These are phyloP conservation scores for Pomacea maculata DNA, from an alignment of 1,140 invertebrate genomes.

Conservation along the genomic window DNA sequence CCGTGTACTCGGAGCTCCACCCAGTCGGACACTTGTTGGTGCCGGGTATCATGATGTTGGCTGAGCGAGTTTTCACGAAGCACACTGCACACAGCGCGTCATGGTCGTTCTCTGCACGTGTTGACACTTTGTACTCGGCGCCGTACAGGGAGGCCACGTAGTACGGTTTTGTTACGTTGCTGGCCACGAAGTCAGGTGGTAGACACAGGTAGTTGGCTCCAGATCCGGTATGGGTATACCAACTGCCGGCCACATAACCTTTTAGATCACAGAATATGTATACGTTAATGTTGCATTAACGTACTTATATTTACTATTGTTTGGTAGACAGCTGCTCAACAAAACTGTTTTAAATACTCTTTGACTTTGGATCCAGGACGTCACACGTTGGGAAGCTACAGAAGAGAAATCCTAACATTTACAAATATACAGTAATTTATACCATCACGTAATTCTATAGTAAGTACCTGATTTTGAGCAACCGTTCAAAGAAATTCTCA, in stretches of 20 bases:
- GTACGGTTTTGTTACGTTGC: background rate
- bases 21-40: constrained; percentile 35
- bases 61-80: background rate
- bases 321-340: too few species aligned
- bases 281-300: too few species aligned
- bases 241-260: constrained; percentile 2
- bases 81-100: constrained; percentile 16
- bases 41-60: constrained; percentile 44
- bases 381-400: too few species aligned
- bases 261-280: too few species aligned
- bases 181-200: background rate
- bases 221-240: background rate
- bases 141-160: background rate
- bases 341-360: too few species aligned
- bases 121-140: constrained; percentile 1
- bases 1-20: constrained; percentile 40
- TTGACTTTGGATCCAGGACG: too few species aligned
- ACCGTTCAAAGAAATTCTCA: too few species aligned
- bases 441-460: background rate
- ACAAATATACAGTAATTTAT: too few species aligned
- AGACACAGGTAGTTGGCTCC: constrained; percentile 11
- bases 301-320: too few species aligned
- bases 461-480: too few species aligned
- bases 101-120: background rate
- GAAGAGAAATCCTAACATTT: too few species aligned